These are phyloP conservation scores for Corythornis vintsioides DNA, from an alignment of 2,113 vertebrate species.

Conservation along the genomic window DNA sequence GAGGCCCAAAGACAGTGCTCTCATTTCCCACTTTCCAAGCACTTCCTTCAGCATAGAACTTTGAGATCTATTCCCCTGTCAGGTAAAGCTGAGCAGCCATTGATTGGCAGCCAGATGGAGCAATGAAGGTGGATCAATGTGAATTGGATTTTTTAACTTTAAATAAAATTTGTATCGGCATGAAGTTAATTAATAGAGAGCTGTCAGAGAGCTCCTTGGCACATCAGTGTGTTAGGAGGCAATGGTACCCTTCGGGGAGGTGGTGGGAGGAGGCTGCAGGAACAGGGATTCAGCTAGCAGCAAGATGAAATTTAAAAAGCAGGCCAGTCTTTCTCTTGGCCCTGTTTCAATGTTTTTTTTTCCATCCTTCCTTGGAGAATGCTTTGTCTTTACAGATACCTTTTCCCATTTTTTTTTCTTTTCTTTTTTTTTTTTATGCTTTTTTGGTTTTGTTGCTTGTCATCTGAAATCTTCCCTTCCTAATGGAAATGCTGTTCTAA, in stretches of 20 bases:
- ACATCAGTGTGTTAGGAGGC: slow-evolving; percentile 58
- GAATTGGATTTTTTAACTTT: slow-evolving; percentile 77
- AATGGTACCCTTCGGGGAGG: slow-evolving; percentile 27
- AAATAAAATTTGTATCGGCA: slow-evolving; percentile 78
- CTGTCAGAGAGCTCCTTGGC: slow-evolving; percentile 71
- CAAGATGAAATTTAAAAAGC: slow-evolving; percentile 36
- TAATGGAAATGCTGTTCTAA: background rate
- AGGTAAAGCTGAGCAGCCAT: slow-evolving; percentile 61
- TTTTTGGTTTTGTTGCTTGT: background rate
- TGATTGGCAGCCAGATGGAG: slow-evolving; percentile 67
- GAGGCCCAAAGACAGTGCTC: background rate
- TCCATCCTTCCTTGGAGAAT: background rate
- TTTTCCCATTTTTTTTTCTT: background rate
- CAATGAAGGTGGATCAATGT: slow-evolving; percentile 73
- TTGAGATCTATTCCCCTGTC: background rate
- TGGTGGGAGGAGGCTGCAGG: slow-evolving; percentile 41
- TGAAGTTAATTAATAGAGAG: slow-evolving; percentile 78
- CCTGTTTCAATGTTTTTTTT: background rate
- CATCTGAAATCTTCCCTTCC: background rate
- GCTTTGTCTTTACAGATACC: background rate
- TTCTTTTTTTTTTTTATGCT: background rate
- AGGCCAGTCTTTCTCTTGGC: slow-evolving; percentile 3
- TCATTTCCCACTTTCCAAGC: background rate
- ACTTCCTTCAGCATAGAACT: background rate
- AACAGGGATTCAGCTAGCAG: slow-evolving; percentile 35